Evolutionary conservation across 2,888 invertebrate species (phyloP), one percentile per base, ranked within the genome.

Genomic region (Perizoma flavofasciatum): DNA sequence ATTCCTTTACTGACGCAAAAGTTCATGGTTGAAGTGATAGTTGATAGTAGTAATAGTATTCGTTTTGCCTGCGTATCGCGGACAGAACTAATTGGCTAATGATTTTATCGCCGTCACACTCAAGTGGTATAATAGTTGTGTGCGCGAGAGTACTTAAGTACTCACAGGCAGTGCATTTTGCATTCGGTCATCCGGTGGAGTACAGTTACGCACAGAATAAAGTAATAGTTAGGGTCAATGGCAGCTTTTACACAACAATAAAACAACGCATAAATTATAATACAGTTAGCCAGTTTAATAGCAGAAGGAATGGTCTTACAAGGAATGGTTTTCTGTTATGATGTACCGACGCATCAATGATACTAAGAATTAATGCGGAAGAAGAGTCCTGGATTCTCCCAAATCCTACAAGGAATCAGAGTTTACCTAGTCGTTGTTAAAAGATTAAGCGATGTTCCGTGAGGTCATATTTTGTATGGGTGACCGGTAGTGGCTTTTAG

Each of bases 151-250:
- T 41, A 40, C 40, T 6, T 2, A 33, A 22, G 3, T 7, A 11
- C 6, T 35, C n/a, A 40, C 6, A 2, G 41, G 35, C 44, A 11
- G 53, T 63, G 68, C 63, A 58, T 50, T 67, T 66, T 63, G 56
- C 59, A 67, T 59, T 58, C 40, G 59, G 56, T 43, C 59, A 67
- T 66, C 68, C 72, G 66, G 63, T 32, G 22, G n/a, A 40, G 52
- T 59, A 68, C 63, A 61, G 68, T 61, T 58, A 62, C 47, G 57
- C 39, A 45, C 49, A 56, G 54, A 57, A 61, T 61, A 46, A 22
- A 40, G 6, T 41, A 39, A 48, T 43, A 39, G 39, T 11, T 73
- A 81, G 69, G 81, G 75, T 76, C 78, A 77, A 58, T 81, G 85
- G 73, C 80, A 73, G 75, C 66, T 68, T 66, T 66, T 61, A 63